Conservation (phyloP, 2,113 vertebrate genomes). For the Emydocephalus ijimae region DNA sequence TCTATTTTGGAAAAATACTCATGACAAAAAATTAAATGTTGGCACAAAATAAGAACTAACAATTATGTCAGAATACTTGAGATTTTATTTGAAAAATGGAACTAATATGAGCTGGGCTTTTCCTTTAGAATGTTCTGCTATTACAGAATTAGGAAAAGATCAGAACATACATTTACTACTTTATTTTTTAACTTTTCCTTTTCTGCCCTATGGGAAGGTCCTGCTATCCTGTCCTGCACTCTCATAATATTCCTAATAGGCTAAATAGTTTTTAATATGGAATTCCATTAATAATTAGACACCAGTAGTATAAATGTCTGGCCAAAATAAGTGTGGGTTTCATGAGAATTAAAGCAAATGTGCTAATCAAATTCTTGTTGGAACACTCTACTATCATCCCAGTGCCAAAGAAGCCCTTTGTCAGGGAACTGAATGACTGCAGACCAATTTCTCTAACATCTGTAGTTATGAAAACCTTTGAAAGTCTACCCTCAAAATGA, state of each 20-base stretch:
- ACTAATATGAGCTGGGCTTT: not conserved
- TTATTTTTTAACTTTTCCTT: not conserved
- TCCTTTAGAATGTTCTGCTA: not conserved
- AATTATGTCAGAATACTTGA: not conserved
- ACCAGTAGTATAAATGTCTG: not conserved
- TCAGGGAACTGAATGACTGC: too few relatives aligned
- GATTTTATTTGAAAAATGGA: not conserved
- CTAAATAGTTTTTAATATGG: not conserved
- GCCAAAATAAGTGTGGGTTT: not conserved
- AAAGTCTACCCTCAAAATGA: too few relatives aligned
- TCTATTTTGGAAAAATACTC: conserved; percentile 3
- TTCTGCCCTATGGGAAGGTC: not conserved
- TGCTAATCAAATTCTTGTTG: not conserved
- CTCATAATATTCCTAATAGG: not conserved
- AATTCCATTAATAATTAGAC: not conserved
- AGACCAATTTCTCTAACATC: too few relatives aligned
- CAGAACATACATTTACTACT: not conserved
- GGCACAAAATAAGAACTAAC: not conserved
- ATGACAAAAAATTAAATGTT: not conserved
- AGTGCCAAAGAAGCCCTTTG: too few relatives aligned
- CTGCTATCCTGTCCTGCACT: not conserved
- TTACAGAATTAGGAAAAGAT: not conserved
- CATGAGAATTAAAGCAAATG: not conserved
- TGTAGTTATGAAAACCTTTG: too few relatives aligned
- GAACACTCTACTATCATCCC: too few relatives aligned